phyloP scores from a whole-genome alignment of 2,797 vertebrate genomes.

The Tadarida brasiliensis region DNA sequence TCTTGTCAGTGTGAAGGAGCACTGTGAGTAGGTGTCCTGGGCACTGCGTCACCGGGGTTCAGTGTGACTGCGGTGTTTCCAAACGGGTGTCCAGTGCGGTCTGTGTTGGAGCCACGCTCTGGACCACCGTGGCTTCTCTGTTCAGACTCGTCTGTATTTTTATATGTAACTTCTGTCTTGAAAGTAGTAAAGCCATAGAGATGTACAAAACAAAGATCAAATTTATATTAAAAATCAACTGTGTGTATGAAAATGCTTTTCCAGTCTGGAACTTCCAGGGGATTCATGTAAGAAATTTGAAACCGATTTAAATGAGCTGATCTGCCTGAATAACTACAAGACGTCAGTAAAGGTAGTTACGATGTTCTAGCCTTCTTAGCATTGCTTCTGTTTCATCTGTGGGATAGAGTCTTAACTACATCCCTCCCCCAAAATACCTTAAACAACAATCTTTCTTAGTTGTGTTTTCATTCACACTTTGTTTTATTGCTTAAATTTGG shows the following conservation, averaged over 20 bases:
- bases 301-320: conserved; percentile 64
- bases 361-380: no score
- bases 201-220: conserved; percentile 59
- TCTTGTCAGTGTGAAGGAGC: no score
- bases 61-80: no score
- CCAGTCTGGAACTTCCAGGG: conserved; percentile 53
- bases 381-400: no score
- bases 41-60: conserved; percentile 73
- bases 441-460: no score
- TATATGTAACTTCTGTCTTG: conserved; percentile 64
- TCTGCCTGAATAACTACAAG: conserved; percentile 51
- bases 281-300: conserved; percentile 42
- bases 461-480: no score
- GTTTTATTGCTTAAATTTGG: neutral
- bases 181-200: conserved; percentile 67
- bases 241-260: conserved; percentile 63
- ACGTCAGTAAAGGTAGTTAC: no score
- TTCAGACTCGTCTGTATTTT: conserved; percentile 61
- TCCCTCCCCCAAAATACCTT: no score
- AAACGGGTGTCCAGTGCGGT: neutral
- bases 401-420: no score
- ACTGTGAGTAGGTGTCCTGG: conserved; percentile 74
- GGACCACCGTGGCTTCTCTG: conserved; percentile 50
- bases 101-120: conserved; percentile 53
- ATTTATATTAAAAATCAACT: conserved; percentile 70